Evolutionary conservation across 2,797 vertebrate genomes (phyloP), one percentile per base, ranked within the genome.

Genomic region (Crypturellus tataupa): DNA sequence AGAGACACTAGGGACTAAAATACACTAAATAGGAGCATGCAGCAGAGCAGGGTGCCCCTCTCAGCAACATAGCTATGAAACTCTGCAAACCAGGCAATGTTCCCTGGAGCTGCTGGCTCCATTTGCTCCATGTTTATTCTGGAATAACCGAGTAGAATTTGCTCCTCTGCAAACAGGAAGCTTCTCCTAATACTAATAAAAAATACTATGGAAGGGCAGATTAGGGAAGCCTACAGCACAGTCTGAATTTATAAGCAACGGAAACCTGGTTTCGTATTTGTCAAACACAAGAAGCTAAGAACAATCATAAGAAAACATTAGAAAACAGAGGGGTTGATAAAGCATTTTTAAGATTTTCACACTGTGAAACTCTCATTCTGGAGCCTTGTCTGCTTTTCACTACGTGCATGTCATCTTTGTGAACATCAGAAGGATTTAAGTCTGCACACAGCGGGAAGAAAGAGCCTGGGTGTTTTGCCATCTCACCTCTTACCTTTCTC

Each of bases 381-480:
- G 59, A 89, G 58, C n/a, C 72, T 84, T 88, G 87, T 39, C 85
- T 90, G 85, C 44, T 86, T 87, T 77, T 82, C 67, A 46, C 62
- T 40, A 69, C 60, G 78, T 53, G 51, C 63, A 37, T 75, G 83
- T 64, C 89, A 79, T 90, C 81, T 62, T 92, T 79, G 87, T 96
- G 95, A 93, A 82, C 21, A 80, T 94, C 93, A 91, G 12, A 82
- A 76, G 78, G 75, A 96, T 96, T 96, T 95, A 96, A 69, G 56
- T 72, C 63, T 80, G 85, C 85, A 82, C 64, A 40, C 59, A 70
- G 84, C 87, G 29, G 33, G 35, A 86, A 44, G 67, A 93, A 95
- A 23, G 58, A 58, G 73, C 35, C 80, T 81, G 35, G 44, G 81
- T 87, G 87, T 87, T 29, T 92, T 53, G 89, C 87, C 89, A 88